Evolutionary conservation across 1,140 invertebrate species (phyloP).

Genomic region (Nilaparvata lugens): DNA sequence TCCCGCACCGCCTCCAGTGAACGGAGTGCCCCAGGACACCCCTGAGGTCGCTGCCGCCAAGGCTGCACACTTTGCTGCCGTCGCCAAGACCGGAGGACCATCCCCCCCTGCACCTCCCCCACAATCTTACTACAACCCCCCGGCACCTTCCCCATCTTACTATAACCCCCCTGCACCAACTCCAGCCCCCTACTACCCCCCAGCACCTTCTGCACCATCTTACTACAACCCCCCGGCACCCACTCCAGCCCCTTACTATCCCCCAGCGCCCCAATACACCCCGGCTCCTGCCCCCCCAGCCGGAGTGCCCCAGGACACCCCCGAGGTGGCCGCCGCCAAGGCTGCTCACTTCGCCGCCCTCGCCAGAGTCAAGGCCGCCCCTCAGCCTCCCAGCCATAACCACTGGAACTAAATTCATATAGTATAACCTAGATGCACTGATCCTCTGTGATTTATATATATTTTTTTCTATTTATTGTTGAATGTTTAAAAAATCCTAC

Average conservation of each 20-base stretch:
- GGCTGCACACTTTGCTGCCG: constrained; percentile 26
- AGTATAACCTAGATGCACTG: too few species aligned
- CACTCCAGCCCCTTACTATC: constrained; percentile 15
- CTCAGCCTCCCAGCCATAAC: not conserved
- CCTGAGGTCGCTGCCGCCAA: constrained; percentile 25
- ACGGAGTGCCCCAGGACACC: constrained; percentile 25
- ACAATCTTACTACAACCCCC: constrained; percentile 26
- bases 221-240: constrained; percentile 27
- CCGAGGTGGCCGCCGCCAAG: constrained; percentile 28
- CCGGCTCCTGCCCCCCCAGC: constrained; percentile 1
- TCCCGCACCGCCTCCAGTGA: constrained; percentile 19
- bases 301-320: constrained; percentile 20
- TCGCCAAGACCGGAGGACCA: constrained; percentile 25
- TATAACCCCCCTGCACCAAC: not conserved
- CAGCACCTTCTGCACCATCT: not conserved
- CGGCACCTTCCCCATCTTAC: not conserved
- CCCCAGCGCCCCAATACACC: constrained; percentile 8
- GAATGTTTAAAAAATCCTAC: too few species aligned
- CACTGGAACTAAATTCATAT: not conserved
- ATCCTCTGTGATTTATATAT: too few species aligned
- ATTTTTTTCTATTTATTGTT: too few species aligned
- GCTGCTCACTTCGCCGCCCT: constrained; percentile 23
- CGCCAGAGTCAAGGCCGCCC: not conserved
- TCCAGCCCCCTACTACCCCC: constrained; percentile 24
- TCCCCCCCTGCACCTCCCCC: constrained; percentile 1